phyloP scores from a whole-genome alignment of 2,113 vertebrate genomes.

The Cottus gobio region DNA sequence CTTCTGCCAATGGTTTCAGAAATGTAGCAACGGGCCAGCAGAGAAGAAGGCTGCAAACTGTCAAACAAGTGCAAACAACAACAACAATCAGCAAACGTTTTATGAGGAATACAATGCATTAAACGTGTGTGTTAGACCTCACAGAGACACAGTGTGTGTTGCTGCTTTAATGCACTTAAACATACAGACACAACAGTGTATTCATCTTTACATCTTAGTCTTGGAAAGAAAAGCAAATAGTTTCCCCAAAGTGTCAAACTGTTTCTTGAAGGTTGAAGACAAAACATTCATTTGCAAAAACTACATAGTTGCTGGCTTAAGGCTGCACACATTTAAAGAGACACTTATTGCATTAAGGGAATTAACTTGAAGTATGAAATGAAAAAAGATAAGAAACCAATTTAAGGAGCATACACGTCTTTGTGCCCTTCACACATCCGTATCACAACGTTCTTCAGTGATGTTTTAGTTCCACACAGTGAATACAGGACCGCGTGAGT shows the following conservation, averaged over 20 bases:
- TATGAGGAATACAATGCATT: not conserved
- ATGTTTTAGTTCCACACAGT: slow-evolving; percentile 9
- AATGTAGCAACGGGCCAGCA: not conserved
- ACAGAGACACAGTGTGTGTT: not conserved
- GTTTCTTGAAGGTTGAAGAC: not conserved
- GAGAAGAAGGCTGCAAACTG: not conserved
- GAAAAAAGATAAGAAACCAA: slow-evolving; percentile 2
- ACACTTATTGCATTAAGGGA: not conserved
- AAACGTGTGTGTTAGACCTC: not conserved
- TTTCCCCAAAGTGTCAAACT: not conserved
- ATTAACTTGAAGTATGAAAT: not conserved
- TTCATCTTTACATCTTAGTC: not conserved
- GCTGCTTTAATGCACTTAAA: not conserved
- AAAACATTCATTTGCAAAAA: not conserved
- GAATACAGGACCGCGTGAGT: slow-evolving; percentile 41
- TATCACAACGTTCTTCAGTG: not conserved
- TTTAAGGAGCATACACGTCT: not conserved
- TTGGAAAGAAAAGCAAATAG: not conserved
- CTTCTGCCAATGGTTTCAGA: not conserved
- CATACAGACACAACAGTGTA: not conserved
- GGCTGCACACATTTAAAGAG: not conserved
- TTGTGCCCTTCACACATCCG: not conserved
- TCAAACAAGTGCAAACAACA: not conserved
- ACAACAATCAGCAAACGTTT: not conserved
- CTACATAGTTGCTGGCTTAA: not conserved